Evolutionary conservation across 2,888 invertebrate genomes (phyloP).

Genomic region (Rhagium mordax): DNA sequence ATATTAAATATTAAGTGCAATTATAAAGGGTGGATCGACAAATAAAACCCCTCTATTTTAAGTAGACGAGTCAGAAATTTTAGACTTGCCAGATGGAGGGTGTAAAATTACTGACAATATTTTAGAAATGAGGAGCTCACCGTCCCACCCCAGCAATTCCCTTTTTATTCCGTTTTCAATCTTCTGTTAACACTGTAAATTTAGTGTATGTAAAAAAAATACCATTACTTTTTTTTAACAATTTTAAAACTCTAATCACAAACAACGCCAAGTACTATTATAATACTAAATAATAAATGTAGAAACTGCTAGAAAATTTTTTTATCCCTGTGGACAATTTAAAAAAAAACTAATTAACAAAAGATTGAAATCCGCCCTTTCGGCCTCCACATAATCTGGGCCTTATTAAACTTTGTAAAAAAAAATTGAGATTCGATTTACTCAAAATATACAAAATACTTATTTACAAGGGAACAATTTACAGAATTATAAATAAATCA

Average conservation of each 20-base stretch:
- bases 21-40: not conserved
- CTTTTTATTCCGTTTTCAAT: slow-evolving; percentile 32
- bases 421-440: slow-evolving; percentile 46
- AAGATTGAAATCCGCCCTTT: slow-evolving; percentile 40
- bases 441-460: slow-evolving; percentile 46
- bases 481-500: slow-evolving; percentile 47
- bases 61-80: not conserved
- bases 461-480: slow-evolving; percentile 46
- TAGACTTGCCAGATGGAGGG: not conserved
- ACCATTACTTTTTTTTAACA: not conserved
- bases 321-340: not conserved
- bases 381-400: slow-evolving; percentile 28
- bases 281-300: slow-evolving; percentile 6
- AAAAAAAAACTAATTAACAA: slow-evolving; percentile 40
- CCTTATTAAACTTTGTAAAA: slow-evolving; percentile 34
- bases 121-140: not conserved
- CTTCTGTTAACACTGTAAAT: slow-evolving; percentile 33
- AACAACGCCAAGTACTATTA: not conserved
- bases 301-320: slow-evolving; percentile 10
- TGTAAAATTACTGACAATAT: not conserved
- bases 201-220: slow-evolving; percentile 13
- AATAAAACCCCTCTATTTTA: not conserved
- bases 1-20: slow-evolving; percentile 15
- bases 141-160: slow-evolving; percentile 4
- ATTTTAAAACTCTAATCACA: slow-evolving; percentile 12